Evolutionary conservation across 2,113 vertebrate genomes (phyloP).

Genomic region (Pogona vitticeps): DNA sequence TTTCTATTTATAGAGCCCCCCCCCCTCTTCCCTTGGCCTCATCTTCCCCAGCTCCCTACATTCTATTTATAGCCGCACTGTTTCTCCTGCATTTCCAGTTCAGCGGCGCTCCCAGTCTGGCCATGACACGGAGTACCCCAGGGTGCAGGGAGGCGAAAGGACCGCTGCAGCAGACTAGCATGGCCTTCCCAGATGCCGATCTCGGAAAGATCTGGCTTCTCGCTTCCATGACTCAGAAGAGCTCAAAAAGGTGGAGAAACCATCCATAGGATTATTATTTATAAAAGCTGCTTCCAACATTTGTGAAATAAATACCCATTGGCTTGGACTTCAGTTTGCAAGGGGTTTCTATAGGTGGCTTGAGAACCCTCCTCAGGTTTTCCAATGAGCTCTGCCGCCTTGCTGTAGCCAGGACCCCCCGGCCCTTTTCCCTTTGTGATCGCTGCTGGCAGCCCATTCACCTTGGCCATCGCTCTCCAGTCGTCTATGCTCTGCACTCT

Average conservation of each 20-base stretch:
- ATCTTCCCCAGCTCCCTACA: not conserved
- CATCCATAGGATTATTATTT: too few species aligned
- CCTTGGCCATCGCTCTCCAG: not conserved
- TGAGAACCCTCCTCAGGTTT: not conserved
- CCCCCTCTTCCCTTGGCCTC: not conserved
- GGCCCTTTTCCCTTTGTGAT: not conserved
- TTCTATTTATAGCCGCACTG: slow-evolving; percentile 26
- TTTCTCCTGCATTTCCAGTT: slow-evolving; percentile 1
- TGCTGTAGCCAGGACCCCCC: accelerated
- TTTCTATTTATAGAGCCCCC: not conserved
- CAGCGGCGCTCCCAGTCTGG: not conserved
- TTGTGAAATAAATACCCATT: not conserved
- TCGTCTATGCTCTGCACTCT: too few species aligned
- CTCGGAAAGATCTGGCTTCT: not conserved
- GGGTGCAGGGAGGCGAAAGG: not conserved
- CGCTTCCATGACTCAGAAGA: not conserved
- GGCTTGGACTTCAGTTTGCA: too few species aligned
- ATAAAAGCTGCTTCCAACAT: not conserved
- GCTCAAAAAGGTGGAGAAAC: not conserved
- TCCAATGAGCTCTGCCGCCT: not conserved
- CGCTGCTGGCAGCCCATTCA: not conserved
- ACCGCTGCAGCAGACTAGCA: not conserved
- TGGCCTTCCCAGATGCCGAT: not conserved
- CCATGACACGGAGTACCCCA: not conserved
- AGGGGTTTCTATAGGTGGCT: not conserved